phyloP scores from a whole-genome alignment of 2,888 invertebrate species.

The Sympetrum striolatum region DNA sequence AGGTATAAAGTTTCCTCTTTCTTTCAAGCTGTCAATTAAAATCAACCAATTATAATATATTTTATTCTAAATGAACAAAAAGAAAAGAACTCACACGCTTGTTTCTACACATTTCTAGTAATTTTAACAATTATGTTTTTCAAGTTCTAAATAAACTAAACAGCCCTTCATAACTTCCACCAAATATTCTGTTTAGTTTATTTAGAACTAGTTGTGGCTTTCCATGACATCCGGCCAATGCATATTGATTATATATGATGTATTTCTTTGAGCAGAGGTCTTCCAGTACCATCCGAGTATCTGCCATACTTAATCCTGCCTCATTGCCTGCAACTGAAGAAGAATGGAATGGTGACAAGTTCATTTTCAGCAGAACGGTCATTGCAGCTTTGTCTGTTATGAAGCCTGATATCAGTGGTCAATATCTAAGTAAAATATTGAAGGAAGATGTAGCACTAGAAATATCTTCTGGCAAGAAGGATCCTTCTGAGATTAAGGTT shows the following conservation, averaged over 20 bases:
- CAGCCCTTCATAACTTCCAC: no score
- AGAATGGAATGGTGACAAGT: conserved; percentile 57
- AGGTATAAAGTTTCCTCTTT: no score
- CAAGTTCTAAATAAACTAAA: no score
- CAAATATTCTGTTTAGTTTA: no score
- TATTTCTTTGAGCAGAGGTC: conserved; percentile 63
- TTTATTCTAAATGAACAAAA: no score
- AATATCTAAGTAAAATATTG: conserved; percentile 66
- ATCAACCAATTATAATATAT: no score
- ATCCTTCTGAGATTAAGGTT: conserved; percentile 46
- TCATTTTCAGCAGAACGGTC: conserved; percentile 71
- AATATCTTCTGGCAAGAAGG: conserved; percentile 46
- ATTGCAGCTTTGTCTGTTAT: conserved; percentile 71
- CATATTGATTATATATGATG: not conserved
- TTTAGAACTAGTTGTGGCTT: no score
- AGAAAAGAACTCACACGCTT: no score
- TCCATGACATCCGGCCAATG: no score
- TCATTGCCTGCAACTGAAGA: not conserved
- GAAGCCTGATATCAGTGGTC: conserved; percentile 66
- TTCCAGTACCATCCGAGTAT: conserved; percentile 72
- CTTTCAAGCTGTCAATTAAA: no score
- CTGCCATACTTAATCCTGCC: conserved; percentile 72
- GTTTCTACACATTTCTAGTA: no score
- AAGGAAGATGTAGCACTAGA: conserved; percentile 61
- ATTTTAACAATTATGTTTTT: no score